Percentiles rank a stretch among this genome's conserved stretches.
These are phyloP conservation scores for Arenicola marina DNA, from an alignment of 2,888 invertebrate species.

Conservation along the genomic window DNA sequence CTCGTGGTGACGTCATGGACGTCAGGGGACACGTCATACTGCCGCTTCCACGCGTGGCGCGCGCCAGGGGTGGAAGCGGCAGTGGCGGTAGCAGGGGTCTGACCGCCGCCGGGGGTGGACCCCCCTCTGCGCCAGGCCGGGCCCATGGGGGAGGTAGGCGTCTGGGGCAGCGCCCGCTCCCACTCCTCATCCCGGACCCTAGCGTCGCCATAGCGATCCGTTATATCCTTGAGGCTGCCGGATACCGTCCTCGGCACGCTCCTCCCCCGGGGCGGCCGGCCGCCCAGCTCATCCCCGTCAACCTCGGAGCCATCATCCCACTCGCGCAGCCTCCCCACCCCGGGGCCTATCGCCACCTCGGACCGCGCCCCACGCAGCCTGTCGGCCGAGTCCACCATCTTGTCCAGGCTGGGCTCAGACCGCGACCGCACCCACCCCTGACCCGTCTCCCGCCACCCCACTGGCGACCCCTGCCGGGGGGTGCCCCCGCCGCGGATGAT, in stretches of 20 bases:
- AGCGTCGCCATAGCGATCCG: background rate
- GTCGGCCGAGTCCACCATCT: background rate
- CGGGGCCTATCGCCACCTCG: background rate
- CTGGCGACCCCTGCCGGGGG: background rate
- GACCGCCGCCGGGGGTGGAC: background rate
- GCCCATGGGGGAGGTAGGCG: background rate
- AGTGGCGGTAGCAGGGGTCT: no score
- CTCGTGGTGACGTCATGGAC: background rate
- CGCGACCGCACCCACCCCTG: background rate
- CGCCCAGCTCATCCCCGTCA: background rate
- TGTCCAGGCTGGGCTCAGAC: background rate
- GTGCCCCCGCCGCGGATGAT: constrained; percentile 20
- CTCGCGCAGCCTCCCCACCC: no score
- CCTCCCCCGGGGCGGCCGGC: background rate
- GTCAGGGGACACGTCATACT: constrained; percentile 2
- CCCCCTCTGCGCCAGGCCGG: background rate
- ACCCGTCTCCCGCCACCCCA: background rate
- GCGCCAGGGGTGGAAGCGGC: no score
- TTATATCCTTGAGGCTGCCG: constrained; percentile 11
- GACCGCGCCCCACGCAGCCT: background rate
- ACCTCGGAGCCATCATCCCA: background rate
- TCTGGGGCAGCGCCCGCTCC: background rate
- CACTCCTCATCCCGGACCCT: background rate
- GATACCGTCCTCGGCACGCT: background rate
- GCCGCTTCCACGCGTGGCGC: background rate